These are phyloP conservation scores for Actias luna DNA, from an alignment of 2,888 invertebrate genomes.

Conservation along the genomic window DNA sequence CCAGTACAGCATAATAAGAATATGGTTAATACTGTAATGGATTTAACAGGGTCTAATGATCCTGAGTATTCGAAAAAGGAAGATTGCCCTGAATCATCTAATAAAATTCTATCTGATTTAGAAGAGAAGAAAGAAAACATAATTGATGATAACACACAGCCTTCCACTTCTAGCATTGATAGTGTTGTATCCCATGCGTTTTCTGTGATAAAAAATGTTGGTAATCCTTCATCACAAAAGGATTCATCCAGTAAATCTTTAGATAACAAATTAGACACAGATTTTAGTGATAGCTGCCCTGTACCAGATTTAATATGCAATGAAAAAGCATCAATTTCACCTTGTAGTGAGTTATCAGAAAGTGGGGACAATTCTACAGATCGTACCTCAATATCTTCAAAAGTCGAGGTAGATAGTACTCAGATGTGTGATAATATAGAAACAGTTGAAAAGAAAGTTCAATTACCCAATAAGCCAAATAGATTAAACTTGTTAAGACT, in stretches of 20 bases:
- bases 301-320: constrained; percentile 78
- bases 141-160: constrained; percentile 48
- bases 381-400: constrained; percentile 49
- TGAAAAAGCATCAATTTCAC: constrained; percentile 77
- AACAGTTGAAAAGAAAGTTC: constrained; percentile 42
- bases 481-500: constrained; percentile 56
- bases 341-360: constrained; percentile 75
- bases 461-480: constrained; percentile 42
- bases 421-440: constrained; percentile 36
- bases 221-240: constrained; percentile 58
- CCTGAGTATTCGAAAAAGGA: constrained; percentile 44
- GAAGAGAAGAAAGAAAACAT: constrained; percentile 61
- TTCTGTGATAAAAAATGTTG: constrained; percentile 73
- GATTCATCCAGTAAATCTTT: constrained; percentile 51
- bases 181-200: constrained; percentile 60
- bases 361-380: constrained; percentile 70
- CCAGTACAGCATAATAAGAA: constrained; percentile 74
- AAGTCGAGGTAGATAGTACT: constrained; percentile 37
- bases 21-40: constrained; percentile 72
- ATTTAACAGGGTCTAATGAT: constrained; percentile 66
- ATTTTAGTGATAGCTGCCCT: constrained; percentile 70
- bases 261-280: constrained; percentile 64
- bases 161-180: constrained; percentile 50
- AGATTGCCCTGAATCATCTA: constrained; percentile 52
- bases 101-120: constrained; percentile 69